These are phyloP conservation scores for Hycleus phaleratus DNA, from an alignment of 1,140 invertebrate species.

Conservation along the genomic window DNA sequence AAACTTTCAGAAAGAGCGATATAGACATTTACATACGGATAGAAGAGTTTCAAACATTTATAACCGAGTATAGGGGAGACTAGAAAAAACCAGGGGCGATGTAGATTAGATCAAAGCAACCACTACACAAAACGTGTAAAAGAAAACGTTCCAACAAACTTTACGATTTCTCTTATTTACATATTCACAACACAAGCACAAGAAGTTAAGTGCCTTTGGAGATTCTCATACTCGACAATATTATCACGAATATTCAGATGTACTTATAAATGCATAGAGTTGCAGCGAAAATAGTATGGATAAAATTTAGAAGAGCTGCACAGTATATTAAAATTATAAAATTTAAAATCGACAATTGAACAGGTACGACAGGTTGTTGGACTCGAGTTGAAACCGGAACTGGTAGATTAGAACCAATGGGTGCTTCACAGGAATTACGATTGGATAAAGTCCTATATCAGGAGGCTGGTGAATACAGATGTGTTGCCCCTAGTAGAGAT, in stretches of 20 bases:
- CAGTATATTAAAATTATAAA: background rate
- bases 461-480: constrained; percentile 68
- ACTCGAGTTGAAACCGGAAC: constrained; percentile 47
- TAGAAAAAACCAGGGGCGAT: no score
- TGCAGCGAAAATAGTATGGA: background rate
- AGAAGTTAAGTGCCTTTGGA: no score
- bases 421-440: constrained; percentile 51
- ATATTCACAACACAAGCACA: no score
- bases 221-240: no score
- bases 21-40: no score
- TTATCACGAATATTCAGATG: background rate
- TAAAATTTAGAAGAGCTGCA: background rate
- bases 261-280: background rate
- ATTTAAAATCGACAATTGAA: constrained; percentile 5
- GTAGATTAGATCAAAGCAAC: no score
- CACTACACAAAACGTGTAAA: no score
- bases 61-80: no score
- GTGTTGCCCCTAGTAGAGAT: constrained; percentile 55
- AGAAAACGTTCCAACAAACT: no score
- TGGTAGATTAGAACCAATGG: constrained; percentile 54
- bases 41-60: no score
- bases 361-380: constrained; percentile 49
- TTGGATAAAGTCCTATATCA: constrained; percentile 67
- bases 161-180: no score
- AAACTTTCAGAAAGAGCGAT: no score